A percentile compares a stretch with the other conserved stretches of the same genome.
These are phyloP conservation scores for Hippasteria phrygiana DNA, from an alignment of 53 echinoderm and acorn worm species.

Conservation along the genomic window DNA sequence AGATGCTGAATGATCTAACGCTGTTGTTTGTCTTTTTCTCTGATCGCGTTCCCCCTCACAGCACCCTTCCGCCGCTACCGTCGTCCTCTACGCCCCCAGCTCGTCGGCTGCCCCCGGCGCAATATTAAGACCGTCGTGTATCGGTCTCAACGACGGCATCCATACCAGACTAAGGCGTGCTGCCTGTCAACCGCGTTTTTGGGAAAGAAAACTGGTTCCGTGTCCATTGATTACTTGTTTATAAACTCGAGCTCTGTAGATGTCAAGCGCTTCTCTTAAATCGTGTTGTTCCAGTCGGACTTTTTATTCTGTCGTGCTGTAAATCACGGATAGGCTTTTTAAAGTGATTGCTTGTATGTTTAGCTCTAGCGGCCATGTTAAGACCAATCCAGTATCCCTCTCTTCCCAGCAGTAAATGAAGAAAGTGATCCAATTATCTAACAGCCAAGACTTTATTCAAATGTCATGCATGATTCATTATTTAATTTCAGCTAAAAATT, in stretches of 20 bases:
- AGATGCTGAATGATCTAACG: background rate
- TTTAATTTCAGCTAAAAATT: no score
- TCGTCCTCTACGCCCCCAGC: conserved; percentile 15
- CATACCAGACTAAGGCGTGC: background rate
- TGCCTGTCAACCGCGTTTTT: conserved; percentile 10
- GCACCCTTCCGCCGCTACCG: conserved; percentile 22
- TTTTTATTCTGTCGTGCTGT: background rate
- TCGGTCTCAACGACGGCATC: conserved; percentile 10
- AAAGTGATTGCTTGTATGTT: background rate
- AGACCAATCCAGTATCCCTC: background rate
- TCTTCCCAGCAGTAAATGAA: background rate
- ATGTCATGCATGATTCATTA: no score
- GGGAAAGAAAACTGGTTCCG: background rate
- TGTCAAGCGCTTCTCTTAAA: background rate
- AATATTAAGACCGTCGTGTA: conserved; percentile 51
- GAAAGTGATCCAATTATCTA: no score
- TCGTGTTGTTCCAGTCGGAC: background rate
- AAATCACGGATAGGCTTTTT: background rate
- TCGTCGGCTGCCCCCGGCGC: conserved; percentile 50
- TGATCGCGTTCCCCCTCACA: conserved; percentile 57
- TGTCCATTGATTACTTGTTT: background rate
- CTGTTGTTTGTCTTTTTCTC: conserved; percentile 30
- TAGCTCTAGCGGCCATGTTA: no score
- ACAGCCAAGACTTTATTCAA: no score
- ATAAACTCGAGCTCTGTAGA: background rate